A percentile compares a stretch with the other conserved stretches of the same genome.
Evolutionary conservation across 1,140 invertebrate species (phyloP).

Genomic region (Drosophila kohkoa): DNA sequence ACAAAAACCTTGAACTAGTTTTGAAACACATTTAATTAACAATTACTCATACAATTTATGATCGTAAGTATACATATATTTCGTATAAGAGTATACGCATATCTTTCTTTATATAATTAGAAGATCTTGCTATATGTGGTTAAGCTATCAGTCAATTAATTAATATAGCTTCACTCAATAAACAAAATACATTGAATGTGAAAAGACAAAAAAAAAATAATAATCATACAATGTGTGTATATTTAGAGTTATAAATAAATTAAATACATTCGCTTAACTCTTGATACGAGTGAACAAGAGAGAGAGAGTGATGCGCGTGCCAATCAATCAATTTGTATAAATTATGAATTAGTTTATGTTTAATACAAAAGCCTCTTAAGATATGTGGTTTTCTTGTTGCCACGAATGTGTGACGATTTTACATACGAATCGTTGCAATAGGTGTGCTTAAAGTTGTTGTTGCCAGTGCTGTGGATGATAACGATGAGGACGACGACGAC

Average conservation of each 20-base stretch:
- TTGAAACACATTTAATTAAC: constrained; percentile 81
- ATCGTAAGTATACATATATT: constrained; percentile 58
- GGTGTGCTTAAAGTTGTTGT: constrained; percentile 21
- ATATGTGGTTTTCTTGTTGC: constrained; percentile 73
- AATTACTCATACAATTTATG: constrained; percentile 72
- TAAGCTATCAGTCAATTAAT: constrained; percentile 81
- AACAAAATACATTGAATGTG: constrained; percentile 42
- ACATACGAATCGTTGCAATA: constrained; percentile 53
- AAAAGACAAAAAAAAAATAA: constrained; percentile 51
- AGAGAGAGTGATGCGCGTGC: constrained; percentile 38
- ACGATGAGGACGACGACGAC: constrained; percentile 28
- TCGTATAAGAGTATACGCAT: constrained; percentile 51
- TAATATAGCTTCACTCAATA: constrained; percentile 71
- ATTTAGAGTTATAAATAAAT: constrained; percentile 47
- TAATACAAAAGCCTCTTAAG: constrained; percentile 83
- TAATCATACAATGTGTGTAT: constrained; percentile 15
- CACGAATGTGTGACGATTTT: constrained; percentile 34
- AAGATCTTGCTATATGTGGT: constrained; percentile 77
- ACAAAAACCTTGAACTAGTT: constrained; percentile 33
- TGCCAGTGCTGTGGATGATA: constrained; percentile 29
- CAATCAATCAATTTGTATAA: constrained; percentile 66
- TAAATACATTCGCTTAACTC: constrained; percentile 57
- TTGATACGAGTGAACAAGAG: constrained; percentile 22
- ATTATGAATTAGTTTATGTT: constrained; percentile 66
- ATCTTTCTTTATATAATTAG: constrained; percentile 55